Evolutionary conservation across 2,113 vertebrate species (phyloP), one percentile per base, ranked within the genome.

Genomic region (Vidua macroura): DNA sequence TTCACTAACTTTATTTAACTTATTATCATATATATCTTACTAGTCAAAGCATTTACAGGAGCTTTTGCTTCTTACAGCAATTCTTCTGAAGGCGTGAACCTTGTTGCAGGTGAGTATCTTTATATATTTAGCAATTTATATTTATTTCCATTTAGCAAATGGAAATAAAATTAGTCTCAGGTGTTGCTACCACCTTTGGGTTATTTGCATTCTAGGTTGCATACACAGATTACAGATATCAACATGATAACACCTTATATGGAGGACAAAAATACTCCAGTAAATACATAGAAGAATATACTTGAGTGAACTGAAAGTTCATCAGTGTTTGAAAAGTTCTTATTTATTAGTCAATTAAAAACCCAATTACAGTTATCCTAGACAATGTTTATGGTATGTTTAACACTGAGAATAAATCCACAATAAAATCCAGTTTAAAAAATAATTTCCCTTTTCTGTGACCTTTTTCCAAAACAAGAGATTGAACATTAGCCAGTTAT

Each of bases 101-200:
- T 99, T 44, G 98, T 98, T 77, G 58, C 89, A 43, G 97, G 99
- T 99, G 83, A 98, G 98, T 97, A 30, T 49, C 33, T 53, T 69
- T 52, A 55, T 39, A 16, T 46, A 48, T 91, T 84, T 79, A 52
- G 8, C 27, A 93, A 75, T 78, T 78, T n/a, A 14, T 52, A 52
- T 43, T 28, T 53, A 35, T 53, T 64, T 53, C 31, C 11, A 53
- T 90, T 77, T 83, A 59, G 7, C 35, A 94, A 69, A 9, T 68
- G 24, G 19, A 88, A 90, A 80, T 67, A 73, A 66, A 78, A 49
- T 30, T 31, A 75, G 13, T 58, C 12, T 43, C 7, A 18, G 18
- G 11, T 63, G 22, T 91, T 66, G 19, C 35, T 92, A 41, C 5
- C 14, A 20, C 18, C 33, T 83, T 76, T 77, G 48, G 37, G 19